Conservation (phyloP, 2,113 vertebrate genomes). For the Eubucco bourcierii region DNA sequence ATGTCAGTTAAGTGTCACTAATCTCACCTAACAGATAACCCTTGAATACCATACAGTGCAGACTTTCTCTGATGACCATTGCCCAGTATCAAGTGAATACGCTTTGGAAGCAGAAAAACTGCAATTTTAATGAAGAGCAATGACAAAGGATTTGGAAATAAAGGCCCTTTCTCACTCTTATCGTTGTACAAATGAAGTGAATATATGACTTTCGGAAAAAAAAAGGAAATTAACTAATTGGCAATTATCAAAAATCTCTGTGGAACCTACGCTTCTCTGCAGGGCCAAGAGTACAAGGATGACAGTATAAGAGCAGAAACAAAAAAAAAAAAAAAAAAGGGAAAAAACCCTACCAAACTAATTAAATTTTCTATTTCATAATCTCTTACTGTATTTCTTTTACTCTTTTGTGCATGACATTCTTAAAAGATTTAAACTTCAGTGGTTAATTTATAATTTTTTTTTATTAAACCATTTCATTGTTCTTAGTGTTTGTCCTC, state of each 20-base stretch:
- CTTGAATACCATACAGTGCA: not conserved
- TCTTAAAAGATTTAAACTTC: not conserved
- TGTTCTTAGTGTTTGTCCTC: not conserved
- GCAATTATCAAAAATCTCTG: not conserved
- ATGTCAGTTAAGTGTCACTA: not conserved
- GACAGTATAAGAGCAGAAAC: not conserved
- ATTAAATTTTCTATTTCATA: not conserved
- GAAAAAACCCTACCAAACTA: rapidly evolving
- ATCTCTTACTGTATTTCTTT: not conserved
- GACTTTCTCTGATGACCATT: not conserved
- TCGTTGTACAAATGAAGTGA: not conserved
- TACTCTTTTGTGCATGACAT: not conserved
- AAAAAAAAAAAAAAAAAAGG: not conserved
- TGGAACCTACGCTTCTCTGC: not conserved
- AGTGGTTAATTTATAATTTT: not conserved
- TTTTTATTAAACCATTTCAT: not conserved
- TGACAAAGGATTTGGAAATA: not conserved
- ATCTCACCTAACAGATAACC: not conserved
- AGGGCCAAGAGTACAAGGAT: not conserved
- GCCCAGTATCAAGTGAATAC: not conserved
- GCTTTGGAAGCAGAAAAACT: not conserved
- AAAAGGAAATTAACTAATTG: not conserved
- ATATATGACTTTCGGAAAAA: not conserved
- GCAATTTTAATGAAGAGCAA: not conserved
- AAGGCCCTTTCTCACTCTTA: not conserved